phyloP scores from a whole-genome alignment of 92 coral and sea anemone species.

The Diadumene lineata region DNA sequence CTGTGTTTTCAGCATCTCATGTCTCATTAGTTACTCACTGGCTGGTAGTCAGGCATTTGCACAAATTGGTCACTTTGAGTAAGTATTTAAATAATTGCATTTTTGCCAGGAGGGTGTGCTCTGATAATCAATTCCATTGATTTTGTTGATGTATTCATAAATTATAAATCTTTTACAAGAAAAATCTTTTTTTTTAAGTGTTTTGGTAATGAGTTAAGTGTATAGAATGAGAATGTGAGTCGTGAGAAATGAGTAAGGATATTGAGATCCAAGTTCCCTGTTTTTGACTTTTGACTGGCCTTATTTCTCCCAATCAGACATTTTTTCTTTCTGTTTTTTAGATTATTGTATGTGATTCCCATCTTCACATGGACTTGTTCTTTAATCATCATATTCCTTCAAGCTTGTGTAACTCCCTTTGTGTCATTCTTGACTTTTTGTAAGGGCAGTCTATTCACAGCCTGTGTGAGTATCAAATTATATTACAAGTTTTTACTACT shows the following conservation, averaged over 20 bases:
- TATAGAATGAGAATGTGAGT: too few relatives aligned
- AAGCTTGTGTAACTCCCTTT: conserved; percentile 42
- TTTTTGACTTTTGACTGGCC: too few relatives aligned
- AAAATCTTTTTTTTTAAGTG: too few relatives aligned
- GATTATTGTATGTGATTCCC: conserved; percentile 33
- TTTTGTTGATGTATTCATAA: too few relatives aligned
- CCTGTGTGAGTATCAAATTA: conserved; percentile 36
- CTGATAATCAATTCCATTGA: too few relatives aligned
- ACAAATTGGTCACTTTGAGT: conserved; percentile 41
- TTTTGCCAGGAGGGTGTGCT: not conserved
- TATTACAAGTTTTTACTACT: not conserved
- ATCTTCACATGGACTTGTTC: conserved; percentile 51
- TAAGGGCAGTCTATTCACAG: conserved; percentile 33
- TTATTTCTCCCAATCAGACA: too few relatives aligned
- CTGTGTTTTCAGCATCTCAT: conserved; percentile 35
- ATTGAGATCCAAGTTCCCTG: too few relatives aligned
- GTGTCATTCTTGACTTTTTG: conserved; percentile 46
- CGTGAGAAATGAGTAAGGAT: too few relatives aligned
- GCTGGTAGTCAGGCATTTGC: conserved; percentile 46
- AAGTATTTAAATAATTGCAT: not conserved
- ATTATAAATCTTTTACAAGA: too few relatives aligned
- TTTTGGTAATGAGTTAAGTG: too few relatives aligned
- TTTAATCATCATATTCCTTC: conserved; percentile 40
- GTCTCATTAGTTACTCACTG: conserved; percentile 41
- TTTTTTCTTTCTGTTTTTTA: not conserved